Evolutionary conservation across 2,888 invertebrate species (phyloP).

Genomic region (Morpho deidamia): DNA sequence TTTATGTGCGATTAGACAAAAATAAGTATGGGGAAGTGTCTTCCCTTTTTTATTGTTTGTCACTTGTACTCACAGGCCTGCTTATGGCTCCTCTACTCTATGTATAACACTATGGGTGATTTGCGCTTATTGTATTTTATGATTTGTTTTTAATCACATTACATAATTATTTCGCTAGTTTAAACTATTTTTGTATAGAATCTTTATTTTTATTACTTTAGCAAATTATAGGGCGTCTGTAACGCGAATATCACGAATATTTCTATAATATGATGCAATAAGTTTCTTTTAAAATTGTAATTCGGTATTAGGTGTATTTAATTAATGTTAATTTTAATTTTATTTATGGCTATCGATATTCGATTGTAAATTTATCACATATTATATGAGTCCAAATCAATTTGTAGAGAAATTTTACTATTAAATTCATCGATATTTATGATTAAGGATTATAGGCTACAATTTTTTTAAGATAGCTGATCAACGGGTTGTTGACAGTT

Average conservation of each 20-base stretch:
- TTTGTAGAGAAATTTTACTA: neutral
- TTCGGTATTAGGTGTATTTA: slow-evolving; percentile 43
- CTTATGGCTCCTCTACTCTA: no score
- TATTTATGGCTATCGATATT: slow-evolving; percentile 54
- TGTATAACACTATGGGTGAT: no score
- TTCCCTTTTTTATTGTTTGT: no score
- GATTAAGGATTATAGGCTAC: no score
- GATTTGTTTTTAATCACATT: neutral
- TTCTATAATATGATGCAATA: slow-evolving; percentile 11
- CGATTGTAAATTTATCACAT: slow-evolving; percentile 58
- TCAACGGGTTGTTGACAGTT: no score
- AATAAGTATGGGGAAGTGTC: no score
- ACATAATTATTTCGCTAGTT: neutral
- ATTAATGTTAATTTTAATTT: slow-evolving; percentile 44
- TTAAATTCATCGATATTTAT: neutral
- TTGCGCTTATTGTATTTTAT: no score
- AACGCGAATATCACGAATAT: slow-evolving; percentile 3
- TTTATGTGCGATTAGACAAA: no score
- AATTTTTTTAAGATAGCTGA: no score
- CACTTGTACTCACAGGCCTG: no score
- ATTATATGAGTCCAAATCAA: slow-evolving; percentile 4
- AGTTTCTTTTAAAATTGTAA: neutral
- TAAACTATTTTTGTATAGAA: slow-evolving; percentile 14
- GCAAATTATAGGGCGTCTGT: slow-evolving; percentile 3
- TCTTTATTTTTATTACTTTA: slow-evolving; percentile 1